Percentiles rank a stretch among this genome's conserved stretches.
Conservation (phyloP, 2,113 vertebrate species). For the Hiodon tergisus region DNA sequence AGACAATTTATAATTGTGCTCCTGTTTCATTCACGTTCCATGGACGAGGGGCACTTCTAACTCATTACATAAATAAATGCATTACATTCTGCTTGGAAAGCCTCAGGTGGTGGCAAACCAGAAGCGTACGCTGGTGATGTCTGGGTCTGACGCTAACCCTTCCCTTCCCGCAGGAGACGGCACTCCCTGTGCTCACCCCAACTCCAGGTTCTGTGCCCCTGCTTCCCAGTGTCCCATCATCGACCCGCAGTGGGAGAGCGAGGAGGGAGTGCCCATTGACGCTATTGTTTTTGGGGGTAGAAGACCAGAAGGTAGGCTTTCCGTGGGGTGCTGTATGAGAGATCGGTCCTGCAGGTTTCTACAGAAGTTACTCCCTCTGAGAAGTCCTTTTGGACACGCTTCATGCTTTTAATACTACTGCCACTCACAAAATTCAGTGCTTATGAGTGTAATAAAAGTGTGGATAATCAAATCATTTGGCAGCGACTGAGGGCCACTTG, state of each 20-base stretch:
- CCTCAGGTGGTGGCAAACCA: too few species aligned
- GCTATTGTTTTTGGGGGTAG: constrained; percentile 68
- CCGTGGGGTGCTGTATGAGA: neutral
- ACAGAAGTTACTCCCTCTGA: neutral
- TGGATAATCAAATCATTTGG: neutral
- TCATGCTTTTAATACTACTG: neutral
- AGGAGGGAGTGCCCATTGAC: constrained; percentile 64
- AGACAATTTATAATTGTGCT: neutral
- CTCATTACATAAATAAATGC: neutral
- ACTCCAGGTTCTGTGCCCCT: constrained; percentile 65
- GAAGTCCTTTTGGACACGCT: neutral
- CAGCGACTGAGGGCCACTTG: neutral
- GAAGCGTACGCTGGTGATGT: neutral
- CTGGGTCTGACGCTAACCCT: neutral
- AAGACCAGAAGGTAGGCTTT: constrained; percentile 53
- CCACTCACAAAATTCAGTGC: neutral
- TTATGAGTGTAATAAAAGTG: neutral
- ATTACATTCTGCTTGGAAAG: too few species aligned
- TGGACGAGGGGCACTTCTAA: neutral
- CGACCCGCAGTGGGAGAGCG: constrained; percentile 63
- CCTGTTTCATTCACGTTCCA: neutral
- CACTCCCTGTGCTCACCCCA: constrained; percentile 61
- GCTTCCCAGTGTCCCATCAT: constrained; percentile 65
- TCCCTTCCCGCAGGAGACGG: constrained; percentile 45
- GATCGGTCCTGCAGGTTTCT: neutral